Evolutionary conservation across 2,888 invertebrate genomes (phyloP).

Genomic region (Siphonodentalium dalli): DNA sequence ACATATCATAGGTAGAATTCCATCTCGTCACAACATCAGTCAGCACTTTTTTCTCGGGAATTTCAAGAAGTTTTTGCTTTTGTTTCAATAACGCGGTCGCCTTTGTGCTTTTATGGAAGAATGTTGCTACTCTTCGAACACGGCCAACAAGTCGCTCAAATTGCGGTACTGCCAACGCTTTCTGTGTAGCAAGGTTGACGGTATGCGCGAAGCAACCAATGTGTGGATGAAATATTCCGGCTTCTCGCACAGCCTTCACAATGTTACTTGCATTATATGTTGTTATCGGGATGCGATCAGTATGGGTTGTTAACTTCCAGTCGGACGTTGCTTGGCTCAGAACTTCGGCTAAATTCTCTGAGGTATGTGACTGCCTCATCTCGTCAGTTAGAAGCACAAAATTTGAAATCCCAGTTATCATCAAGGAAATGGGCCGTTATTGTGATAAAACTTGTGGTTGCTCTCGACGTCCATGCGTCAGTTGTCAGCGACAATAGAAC

Average conservation of each 20-base stretch:
- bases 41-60: conserved; percentile 14
- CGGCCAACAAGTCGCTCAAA: conserved; percentile 15
- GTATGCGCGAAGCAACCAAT: conserved; percentile 26
- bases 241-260: conserved; percentile 9
- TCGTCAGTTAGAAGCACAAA: conserved; percentile 19
- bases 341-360: conserved; percentile 13
- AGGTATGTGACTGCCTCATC: conserved; percentile 20
- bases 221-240: conserved; percentile 10
- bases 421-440: conserved; percentile 25
- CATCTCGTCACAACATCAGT: conserved; percentile 24
- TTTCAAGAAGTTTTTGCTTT: conserved; percentile 13
- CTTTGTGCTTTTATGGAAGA: conserved; percentile 20
- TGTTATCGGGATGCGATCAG: conserved; percentile 6
- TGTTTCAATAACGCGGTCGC: conserved; percentile 3
- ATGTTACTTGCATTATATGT: conserved; percentile 27
- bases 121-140: conserved; percentile 14
- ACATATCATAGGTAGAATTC: conserved; percentile 26
- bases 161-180: conserved; percentile 6
- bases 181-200: conserved; percentile 18
- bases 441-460: conserved; percentile 24
- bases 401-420: conserved; percentile 21
- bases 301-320: too few relatives aligned
- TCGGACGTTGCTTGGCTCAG: not conserved
- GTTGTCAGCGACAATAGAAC: conserved; percentile 21
- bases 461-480: conserved; percentile 29